A percentile compares a stretch with the other conserved stretches of the same genome.
These are phyloP conservation scores for Nymphalis polychloros DNA, from an alignment of 2,888 invertebrate genomes.

Conservation along the genomic window DNA sequence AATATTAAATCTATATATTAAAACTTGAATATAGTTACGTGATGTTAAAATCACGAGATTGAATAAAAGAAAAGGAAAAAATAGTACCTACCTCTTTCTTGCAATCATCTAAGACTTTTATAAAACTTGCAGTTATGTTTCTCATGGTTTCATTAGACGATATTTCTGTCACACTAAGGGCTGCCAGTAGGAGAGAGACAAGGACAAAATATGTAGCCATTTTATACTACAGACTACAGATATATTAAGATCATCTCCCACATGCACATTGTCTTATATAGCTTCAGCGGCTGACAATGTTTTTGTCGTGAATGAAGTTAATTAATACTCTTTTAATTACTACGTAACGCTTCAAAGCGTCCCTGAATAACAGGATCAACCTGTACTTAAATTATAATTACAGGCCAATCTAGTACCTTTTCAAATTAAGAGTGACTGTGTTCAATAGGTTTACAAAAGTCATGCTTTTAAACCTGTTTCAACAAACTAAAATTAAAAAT, in stretches of 20 bases:
- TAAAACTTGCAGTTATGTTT: slow-evolving; percentile 55
- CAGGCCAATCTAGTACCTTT: background rate
- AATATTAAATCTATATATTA: no score
- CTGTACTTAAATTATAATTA: slow-evolving; percentile 4
- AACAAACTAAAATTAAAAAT: no score
- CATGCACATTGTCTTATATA: slow-evolving; percentile 20
- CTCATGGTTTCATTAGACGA: slow-evolving; percentile 56
- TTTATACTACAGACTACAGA: background rate
- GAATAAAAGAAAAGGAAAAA: slow-evolving; percentile 15
- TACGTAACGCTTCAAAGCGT: background rate
- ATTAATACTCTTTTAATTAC: background rate
- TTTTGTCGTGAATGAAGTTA: slow-evolving; percentile 7
- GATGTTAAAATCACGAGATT: no score
- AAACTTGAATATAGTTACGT: no score
- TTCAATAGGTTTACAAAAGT: background rate
- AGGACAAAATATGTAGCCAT: slow-evolving; percentile 29
- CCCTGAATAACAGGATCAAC: slow-evolving; percentile 1
- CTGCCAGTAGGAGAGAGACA: slow-evolving; percentile 40
- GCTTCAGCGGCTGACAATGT: background rate
- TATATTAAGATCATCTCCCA: background rate
- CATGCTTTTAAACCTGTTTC: no score
- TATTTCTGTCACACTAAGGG: slow-evolving; percentile 35
- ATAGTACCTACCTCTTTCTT: slow-evolving; percentile 63
- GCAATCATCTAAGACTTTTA: slow-evolving; percentile 60
- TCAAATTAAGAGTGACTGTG: background rate